Evolutionary conservation across 2,797 vertebrate genomes (phyloP).

Genomic region (Muscicapa comitata): DNA sequence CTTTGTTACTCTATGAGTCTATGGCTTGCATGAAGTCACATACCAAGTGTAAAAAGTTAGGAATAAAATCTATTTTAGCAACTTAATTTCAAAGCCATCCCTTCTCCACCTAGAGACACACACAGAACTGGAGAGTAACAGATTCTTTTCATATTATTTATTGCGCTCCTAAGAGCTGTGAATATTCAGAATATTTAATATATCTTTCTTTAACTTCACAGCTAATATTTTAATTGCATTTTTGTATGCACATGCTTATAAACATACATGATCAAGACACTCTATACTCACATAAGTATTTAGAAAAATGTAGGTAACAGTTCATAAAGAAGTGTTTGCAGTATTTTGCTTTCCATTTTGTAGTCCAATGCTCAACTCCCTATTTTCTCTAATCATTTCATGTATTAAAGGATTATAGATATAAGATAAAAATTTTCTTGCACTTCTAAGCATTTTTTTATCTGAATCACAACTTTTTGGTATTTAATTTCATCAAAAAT

Average conservation of each 20-base stretch:
- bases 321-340: background rate
- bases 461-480: slow-evolving; percentile 3
- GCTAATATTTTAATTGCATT: background rate
- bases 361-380: background rate
- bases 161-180: background rate
- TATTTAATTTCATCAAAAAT: background rate
- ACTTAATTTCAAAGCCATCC: background rate
- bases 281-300: background rate
- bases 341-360: background rate
- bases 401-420: background rate
- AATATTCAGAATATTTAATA: background rate
- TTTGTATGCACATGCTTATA: background rate
- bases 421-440: background rate
- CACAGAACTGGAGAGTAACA: background rate
- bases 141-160: background rate
- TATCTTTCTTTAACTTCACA: background rate
- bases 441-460: slow-evolving; percentile 8
- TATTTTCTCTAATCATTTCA: background rate
- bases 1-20: background rate
- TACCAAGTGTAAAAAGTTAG: background rate
- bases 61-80: background rate
- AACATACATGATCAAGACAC: background rate
- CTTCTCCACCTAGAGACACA: background rate
- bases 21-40: background rate
- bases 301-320: background rate